A percentile compares a stretch with the other conserved stretches of the same genome.
phyloP scores from a whole-genome alignment of 2,888 invertebrate genomes.

The Allacma fusca region DNA sequence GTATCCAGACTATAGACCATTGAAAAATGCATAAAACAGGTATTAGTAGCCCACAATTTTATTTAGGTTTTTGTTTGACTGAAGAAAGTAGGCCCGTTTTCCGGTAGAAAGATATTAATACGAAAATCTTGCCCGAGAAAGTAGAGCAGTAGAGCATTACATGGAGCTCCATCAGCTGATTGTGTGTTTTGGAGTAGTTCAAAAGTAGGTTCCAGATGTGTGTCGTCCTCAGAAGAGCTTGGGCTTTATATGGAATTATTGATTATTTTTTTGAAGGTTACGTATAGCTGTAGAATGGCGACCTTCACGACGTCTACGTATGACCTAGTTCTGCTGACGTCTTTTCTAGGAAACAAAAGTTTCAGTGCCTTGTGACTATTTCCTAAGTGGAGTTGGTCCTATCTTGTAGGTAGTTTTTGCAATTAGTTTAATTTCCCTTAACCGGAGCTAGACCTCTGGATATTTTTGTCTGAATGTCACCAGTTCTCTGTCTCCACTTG shows the following conservation, averaged over 20 bases:
- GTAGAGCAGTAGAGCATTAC: neutral
- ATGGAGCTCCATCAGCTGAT: slow-evolving; percentile 16
- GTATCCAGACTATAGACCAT: no score
- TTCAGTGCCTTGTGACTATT: neutral
- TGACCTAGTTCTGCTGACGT: slow-evolving; percentile 13
- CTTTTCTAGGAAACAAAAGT: slow-evolving; percentile 6
- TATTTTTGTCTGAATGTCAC: slow-evolving; percentile 16
- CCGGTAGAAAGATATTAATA: neutral
- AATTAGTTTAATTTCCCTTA: neutral
- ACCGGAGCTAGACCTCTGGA: neutral
- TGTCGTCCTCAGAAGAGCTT: neutral
- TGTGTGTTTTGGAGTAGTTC: slow-evolving; percentile 1
- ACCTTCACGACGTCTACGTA: slow-evolving; percentile 9
- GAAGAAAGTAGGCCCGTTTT: neutral
- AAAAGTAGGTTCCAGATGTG: slow-evolving; percentile 16
- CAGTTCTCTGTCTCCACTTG: neutral
- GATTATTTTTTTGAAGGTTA: slow-evolving; percentile 24
- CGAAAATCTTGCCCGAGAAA: neutral
- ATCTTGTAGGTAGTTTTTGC: neutral
- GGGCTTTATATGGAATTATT: neutral
- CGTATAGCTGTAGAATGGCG: neutral
- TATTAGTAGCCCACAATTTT: no score
- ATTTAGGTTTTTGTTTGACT: neutral
- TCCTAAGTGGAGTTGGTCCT: slow-evolving; percentile 5
- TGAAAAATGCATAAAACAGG: no score